These are phyloP conservation scores for Xerus inauris DNA, from an alignment of 2,113 vertebrate genomes.

Conservation along the genomic window DNA sequence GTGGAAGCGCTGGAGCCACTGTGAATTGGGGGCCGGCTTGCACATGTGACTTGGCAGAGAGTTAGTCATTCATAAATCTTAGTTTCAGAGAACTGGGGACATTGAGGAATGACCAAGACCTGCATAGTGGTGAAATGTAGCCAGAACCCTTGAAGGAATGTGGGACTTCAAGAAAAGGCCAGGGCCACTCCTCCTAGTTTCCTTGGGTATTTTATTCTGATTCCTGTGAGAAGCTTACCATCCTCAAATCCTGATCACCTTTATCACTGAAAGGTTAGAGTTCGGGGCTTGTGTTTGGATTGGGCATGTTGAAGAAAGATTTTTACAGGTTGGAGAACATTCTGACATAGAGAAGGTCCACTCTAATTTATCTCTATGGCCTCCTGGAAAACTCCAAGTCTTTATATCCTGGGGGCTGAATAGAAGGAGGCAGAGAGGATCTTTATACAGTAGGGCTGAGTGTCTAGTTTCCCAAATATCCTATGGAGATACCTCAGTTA, in stretches of 20 bases:
- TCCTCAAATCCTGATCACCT: not conserved
- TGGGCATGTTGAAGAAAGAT: not conserved
- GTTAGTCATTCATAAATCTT: constrained; percentile 31
- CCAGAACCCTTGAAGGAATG: not conserved
- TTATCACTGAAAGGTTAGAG: not conserved
- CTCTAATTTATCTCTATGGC: not conserved
- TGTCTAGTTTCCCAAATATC: not conserved
- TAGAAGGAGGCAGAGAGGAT: not conserved
- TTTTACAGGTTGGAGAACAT: not conserved
- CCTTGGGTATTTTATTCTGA: not conserved
- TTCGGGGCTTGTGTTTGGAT: not conserved
- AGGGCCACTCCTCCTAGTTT: not conserved
- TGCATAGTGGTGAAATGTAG: not conserved
- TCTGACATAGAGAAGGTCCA: not conserved
- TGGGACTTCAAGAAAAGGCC: not conserved
- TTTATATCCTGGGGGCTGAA: not conserved
- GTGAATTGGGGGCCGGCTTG: not conserved
- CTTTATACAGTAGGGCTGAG: not conserved
- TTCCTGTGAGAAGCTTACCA: not conserved
- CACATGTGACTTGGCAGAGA: constrained; percentile 13
- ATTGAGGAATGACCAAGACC: constrained; percentile 12
- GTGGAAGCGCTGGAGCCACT: not conserved
- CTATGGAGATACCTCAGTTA: not conserved
- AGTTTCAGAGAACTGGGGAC: not conserved
- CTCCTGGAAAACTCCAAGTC: not conserved